Evolutionary conservation across 2,113 vertebrate genomes (phyloP).

Genomic region (Mesocricetus auratus): DNA sequence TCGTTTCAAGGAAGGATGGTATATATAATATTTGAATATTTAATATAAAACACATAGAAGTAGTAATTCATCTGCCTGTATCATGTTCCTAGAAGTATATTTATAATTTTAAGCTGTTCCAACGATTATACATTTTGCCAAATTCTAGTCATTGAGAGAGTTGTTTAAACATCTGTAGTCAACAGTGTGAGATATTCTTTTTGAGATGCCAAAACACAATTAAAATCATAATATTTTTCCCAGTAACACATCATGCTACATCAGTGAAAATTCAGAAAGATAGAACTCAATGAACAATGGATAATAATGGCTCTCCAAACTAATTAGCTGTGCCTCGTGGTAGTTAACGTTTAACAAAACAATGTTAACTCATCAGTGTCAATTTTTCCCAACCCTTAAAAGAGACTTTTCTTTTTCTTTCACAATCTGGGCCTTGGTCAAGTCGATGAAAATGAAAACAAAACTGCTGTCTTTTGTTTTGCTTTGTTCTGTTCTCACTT

Average conservation of each 20-base stretch:
- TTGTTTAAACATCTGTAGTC: conserved; percentile 83
- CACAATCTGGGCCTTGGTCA: not conserved
- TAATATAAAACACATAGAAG: conserved; percentile 71
- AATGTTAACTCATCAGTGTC: conserved; percentile 39
- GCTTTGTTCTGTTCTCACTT: not conserved
- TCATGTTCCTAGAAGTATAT: conserved; percentile 74
- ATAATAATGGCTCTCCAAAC: conserved; percentile 67
- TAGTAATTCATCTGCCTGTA: conserved; percentile 63
- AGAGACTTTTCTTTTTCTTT: not conserved
- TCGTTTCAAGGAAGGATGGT: conserved; percentile 60
- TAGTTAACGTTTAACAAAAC: conserved; percentile 68
- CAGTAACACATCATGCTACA: conserved; percentile 70
- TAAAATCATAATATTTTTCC: conserved; percentile 82
- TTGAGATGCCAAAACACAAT: conserved; percentile 80
- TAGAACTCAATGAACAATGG: conserved; percentile 68
- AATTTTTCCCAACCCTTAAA: conserved; percentile 27
- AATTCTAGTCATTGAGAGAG: conserved; percentile 74
- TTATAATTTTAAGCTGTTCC: conserved; percentile 80
- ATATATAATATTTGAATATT: conserved; percentile 57
- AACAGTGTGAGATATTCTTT: conserved; percentile 75
- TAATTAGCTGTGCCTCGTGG: not conserved
- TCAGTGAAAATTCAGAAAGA: conserved; percentile 72
- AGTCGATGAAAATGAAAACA: conserved; percentile 33
- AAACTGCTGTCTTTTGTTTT: not conserved
- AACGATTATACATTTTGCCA: conserved; percentile 81